A percentile compares a stretch with the other conserved stretches of the same genome.
These are phyloP conservation scores for Macrocentrus cingulum DNA, from an alignment of 1,140 invertebrate genomes.

Conservation along the genomic window DNA sequence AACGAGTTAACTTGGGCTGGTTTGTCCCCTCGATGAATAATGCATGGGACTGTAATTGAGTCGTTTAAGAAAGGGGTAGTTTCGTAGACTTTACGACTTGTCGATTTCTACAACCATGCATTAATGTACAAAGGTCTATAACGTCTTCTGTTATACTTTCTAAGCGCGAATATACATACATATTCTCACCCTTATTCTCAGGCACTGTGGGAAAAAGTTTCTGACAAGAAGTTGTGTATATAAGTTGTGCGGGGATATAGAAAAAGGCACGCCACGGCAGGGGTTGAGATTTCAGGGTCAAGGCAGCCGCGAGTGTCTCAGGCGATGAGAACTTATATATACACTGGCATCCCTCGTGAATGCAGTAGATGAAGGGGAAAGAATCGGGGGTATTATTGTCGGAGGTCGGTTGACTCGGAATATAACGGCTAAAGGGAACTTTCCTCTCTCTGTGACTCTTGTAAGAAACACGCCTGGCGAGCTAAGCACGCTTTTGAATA, in stretches of 20 bases:
- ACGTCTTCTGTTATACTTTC: no score
- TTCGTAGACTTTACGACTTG: slow-evolving; percentile 27
- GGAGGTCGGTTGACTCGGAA: slow-evolving; percentile 41
- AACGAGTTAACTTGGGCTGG: no score
- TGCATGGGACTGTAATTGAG: no score
- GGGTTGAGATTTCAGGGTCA: slow-evolving; percentile 41
- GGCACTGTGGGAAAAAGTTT: slow-evolving; percentile 32
- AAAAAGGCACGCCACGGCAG: slow-evolving; percentile 26
- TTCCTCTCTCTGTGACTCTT: slow-evolving; percentile 21
- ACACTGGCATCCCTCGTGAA: slow-evolving; percentile 13
- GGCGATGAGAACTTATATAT: slow-evolving; percentile 16
- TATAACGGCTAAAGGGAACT: slow-evolving; percentile 43
- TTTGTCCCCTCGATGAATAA: no score
- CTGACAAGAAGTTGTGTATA: slow-evolving; percentile 26
- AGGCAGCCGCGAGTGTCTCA: slow-evolving; percentile 25
- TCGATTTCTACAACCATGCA: slow-evolving; percentile 7
- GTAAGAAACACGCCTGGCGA: slow-evolving; percentile 19
- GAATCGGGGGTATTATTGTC: slow-evolving; percentile 36
- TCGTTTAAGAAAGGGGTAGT: neutral
- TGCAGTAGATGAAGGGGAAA: slow-evolving; percentile 7
- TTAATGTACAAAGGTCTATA: no score
- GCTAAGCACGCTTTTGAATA: slow-evolving; percentile 4
- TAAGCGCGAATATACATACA: no score
- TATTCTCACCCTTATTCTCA: no score
- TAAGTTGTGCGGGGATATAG: no score